These are phyloP conservation scores for Armadillidium nasatum DNA, from an alignment of 1,140 invertebrate species.

Conservation along the genomic window DNA sequence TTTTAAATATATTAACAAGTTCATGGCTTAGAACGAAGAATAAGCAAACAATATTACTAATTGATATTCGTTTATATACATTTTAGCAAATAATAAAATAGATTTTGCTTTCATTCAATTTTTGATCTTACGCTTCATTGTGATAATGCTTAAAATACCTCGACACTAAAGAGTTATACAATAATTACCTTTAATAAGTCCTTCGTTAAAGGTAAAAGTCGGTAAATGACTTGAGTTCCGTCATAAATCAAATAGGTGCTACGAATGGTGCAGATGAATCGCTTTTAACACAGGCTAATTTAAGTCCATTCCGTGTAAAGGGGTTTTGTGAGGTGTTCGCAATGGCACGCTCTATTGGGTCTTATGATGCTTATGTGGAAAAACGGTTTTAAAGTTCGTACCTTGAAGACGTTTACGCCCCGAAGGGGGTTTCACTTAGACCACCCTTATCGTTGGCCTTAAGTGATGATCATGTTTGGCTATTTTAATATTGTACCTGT, in stretches of 20 bases:
- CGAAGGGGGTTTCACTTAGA: not conserved
- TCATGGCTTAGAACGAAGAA: not conserved
- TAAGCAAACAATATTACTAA: conserved; percentile 2
- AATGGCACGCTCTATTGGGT: too few species aligned
- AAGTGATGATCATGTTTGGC: conserved; percentile 21
- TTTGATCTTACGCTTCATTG: not conserved
- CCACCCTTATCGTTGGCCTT: not conserved
- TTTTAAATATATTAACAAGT: conserved; percentile 7
- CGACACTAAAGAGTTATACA: not conserved
- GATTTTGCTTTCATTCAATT: conserved; percentile 13
- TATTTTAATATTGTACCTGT: conserved; percentile 23
- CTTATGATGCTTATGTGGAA: too few species aligned
- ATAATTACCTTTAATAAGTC: not conserved
- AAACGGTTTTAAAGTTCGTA: too few species aligned
- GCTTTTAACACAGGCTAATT: conserved; percentile 41
- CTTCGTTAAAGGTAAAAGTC: conserved; percentile 13
- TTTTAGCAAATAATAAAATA: conserved; percentile 26
- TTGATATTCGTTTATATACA: conserved; percentile 21
- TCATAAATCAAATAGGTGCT: conserved; percentile 37
- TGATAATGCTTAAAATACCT: not conserved
- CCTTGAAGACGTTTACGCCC: not conserved
- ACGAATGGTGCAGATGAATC: conserved; percentile 40
- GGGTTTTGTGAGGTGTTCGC: too few species aligned
- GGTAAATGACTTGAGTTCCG: not conserved
- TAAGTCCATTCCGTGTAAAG: not conserved